These are phyloP conservation scores for Seriola quinqueradiata DNA, from an alignment of 2,113 vertebrate species.

Conservation along the genomic window DNA sequence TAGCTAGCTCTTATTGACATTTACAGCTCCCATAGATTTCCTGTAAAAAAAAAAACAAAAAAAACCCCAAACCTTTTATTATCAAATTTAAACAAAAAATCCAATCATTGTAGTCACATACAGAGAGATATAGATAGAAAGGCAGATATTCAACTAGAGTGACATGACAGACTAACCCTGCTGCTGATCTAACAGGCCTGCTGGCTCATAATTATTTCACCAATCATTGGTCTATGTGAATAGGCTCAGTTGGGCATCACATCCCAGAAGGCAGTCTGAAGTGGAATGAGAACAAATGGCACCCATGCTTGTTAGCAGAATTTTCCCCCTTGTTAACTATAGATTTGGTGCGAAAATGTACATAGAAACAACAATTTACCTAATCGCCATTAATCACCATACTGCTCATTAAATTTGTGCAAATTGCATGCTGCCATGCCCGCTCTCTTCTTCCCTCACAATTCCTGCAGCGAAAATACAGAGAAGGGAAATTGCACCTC, in stretches of 20 bases:
- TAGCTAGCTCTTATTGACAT: neutral
- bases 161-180: constrained; percentile 43
- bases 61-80: neutral
- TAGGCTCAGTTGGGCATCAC: constrained; percentile 40
- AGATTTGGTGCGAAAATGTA: constrained; percentile 42
- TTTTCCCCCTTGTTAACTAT: constrained; percentile 46
- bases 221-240: constrained; percentile 48
- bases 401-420: constrained; percentile 42
- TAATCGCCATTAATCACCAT: constrained; percentile 59
- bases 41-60: neutral
- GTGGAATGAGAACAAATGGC: constrained; percentile 61
- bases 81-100: neutral
- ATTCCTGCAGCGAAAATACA: constrained; percentile 38
- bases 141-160: constrained; percentile 1
- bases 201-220: constrained; percentile 68
- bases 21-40: neutral
- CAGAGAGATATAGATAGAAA: neutral
- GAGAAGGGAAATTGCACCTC: constrained; percentile 55
- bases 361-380: constrained; percentile 46
- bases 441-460: neutral
- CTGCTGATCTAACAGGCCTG: constrained; percentile 49
- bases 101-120: neutral
- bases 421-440: constrained; percentile 29
- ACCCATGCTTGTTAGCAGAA: constrained; percentile 37
- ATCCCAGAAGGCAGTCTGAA: constrained; percentile 54